phyloP scores from a whole-genome alignment of 2,888 invertebrate genomes.

The Drosophila atroscutellata region DNA sequence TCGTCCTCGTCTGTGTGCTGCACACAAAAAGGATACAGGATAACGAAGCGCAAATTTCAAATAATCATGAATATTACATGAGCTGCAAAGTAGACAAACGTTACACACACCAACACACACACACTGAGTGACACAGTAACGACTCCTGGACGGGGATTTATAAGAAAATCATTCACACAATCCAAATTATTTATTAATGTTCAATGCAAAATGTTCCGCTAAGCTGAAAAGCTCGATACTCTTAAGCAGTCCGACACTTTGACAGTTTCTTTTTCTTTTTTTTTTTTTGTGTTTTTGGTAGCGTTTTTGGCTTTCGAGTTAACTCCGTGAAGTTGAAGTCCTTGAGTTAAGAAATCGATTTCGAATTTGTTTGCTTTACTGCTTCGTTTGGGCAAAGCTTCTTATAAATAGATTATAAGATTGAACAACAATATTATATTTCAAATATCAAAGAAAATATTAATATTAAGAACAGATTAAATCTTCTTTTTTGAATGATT shows the following conservation, averaged over 20 bases:
- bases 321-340: slow-evolving; percentile 26
- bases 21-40: slow-evolving; percentile 75
- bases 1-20: slow-evolving; percentile 18
- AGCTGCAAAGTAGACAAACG: slow-evolving; percentile 77
- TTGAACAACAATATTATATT: slow-evolving; percentile 14
- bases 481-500: neutral
- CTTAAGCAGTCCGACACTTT: slow-evolving; percentile 45
- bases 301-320: slow-evolving; percentile 21
- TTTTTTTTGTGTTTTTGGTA: neutral
- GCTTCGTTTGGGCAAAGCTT: slow-evolving; percentile 12
- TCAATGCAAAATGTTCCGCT: slow-evolving; percentile 56
- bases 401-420: slow-evolving; percentile 11
- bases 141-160: slow-evolving; percentile 59
- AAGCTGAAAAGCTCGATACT: slow-evolving; percentile 23
- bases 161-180: slow-evolving; percentile 76
- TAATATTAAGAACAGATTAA: neutral
- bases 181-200: slow-evolving; percentile 76
- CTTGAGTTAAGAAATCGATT: slow-evolving; percentile 51
- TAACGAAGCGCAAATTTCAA: slow-evolving; percentile 81
- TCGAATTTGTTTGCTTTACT: slow-evolving; percentile 28
- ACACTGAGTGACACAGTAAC: slow-evolving; percentile 10
- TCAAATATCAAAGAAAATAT: slow-evolving; percentile 12
- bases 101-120: slow-evolving; percentile 42
- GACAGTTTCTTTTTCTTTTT: slow-evolving; percentile 43
- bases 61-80: slow-evolving; percentile 81